Percentiles rank a stretch among this genome's conserved stretches.
phyloP scores from a whole-genome alignment of 2,888 invertebrate genomes.

The Altica lythri region DNA sequence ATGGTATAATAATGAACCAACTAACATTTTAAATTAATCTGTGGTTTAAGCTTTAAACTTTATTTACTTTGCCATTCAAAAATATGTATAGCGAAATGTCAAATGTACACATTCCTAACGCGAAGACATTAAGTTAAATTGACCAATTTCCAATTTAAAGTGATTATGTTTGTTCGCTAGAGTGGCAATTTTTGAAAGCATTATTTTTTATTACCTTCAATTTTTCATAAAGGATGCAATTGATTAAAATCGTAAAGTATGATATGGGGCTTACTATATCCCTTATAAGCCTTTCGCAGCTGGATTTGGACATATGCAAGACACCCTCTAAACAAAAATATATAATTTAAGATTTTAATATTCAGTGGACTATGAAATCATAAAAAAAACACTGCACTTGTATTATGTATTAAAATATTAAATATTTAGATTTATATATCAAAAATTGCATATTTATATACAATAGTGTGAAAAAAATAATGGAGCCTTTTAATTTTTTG shows the following conservation, averaged over 20 bases:
- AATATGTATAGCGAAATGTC: slow-evolving; percentile 29
- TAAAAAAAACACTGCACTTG: too few species aligned
- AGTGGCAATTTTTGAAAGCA: slow-evolving; percentile 37
- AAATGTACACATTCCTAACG: slow-evolving; percentile 30
- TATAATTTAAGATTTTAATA: slow-evolving; percentile 13
- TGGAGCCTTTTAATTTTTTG: too few species aligned
- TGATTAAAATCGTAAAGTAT: slow-evolving; percentile 24
- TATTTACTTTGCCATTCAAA: slow-evolving; percentile 28
- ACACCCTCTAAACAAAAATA: slow-evolving; percentile 12
- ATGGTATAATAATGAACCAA: slow-evolving; percentile 20
- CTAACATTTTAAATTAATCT: slow-evolving; percentile 17
- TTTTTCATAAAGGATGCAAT: too few species aligned
- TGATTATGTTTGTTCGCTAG: slow-evolving; percentile 33
- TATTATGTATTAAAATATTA: too few species aligned
- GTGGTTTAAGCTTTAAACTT: slow-evolving; percentile 26
- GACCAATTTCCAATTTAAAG: slow-evolving; percentile 36
- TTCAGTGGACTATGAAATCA: too few species aligned
- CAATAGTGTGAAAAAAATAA: too few species aligned
- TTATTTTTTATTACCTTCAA: slow-evolving; percentile 34
- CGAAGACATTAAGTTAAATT: slow-evolving; percentile 29
- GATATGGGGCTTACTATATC: slow-evolving; percentile 6
- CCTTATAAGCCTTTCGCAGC: slow-evolving; percentile 19
- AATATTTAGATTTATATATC: too few species aligned
- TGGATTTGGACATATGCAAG: slow-evolving; percentile 17
- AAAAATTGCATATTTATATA: too few species aligned